phyloP scores from a whole-genome alignment of 2,113 vertebrate genomes.

The Salvelinus alpinus region DNA sequence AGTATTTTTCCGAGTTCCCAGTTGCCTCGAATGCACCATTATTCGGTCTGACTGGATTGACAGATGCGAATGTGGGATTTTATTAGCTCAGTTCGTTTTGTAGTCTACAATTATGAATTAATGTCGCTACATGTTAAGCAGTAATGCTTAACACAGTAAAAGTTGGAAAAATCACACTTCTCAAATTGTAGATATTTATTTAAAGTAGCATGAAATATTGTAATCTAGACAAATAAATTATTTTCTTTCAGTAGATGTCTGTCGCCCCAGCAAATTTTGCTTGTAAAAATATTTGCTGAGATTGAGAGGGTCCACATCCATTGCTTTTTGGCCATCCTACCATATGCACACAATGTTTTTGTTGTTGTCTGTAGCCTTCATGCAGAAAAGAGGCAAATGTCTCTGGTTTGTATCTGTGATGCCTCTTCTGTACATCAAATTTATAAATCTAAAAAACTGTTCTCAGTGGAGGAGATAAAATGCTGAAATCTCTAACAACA shows the following conservation, averaged over 20 bases:
- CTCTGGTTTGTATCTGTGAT: too few relatives aligned
- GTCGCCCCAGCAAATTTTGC: slow-evolving; percentile 10
- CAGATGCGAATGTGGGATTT: too few relatives aligned
- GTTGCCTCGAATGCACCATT: too few relatives aligned
- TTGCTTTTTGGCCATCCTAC: slow-evolving; percentile 10
- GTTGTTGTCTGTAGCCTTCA: slow-evolving; percentile 6
- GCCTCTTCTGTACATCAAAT: not conserved
- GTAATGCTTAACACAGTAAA: too few relatives aligned
- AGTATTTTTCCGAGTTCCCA: too few relatives aligned
- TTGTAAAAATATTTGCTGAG: slow-evolving; percentile 25
- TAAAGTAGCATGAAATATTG: slow-evolving; percentile 20
- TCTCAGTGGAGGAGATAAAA: not conserved
- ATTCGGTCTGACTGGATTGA: too few relatives aligned
- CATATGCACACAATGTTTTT: slow-evolving; percentile 14
- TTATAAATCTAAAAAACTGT: not conserved
- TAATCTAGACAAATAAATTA: slow-evolving; percentile 19
- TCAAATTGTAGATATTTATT: not conserved
- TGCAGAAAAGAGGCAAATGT: slow-evolving; percentile 8
- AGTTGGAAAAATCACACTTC: too few relatives aligned
- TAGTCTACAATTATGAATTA: too few relatives aligned
- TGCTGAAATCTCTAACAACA: not conserved
- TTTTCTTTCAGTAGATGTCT: slow-evolving; percentile 14
- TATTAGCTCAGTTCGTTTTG: too few relatives aligned
- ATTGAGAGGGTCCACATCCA: slow-evolving; percentile 5
- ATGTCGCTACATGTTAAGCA: too few relatives aligned